phyloP scores from a whole-genome alignment of 2,888 invertebrate species.

The Clivina fossor region DNA sequence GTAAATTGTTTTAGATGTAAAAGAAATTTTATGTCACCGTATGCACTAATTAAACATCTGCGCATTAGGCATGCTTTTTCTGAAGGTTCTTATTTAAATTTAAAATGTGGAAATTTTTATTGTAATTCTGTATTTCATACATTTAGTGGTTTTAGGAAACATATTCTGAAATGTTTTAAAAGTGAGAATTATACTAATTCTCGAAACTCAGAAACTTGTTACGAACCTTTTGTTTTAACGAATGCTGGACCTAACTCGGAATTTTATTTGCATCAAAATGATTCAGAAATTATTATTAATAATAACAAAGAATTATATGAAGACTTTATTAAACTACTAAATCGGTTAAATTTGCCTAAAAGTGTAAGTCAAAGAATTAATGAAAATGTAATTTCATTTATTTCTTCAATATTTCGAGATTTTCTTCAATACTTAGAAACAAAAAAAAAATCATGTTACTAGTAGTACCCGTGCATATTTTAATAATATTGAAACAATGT shows the following conservation, averaged over 20 bases:
- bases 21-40: not conserved
- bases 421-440: not conserved
- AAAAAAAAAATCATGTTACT: no score
- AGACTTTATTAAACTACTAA: not conserved
- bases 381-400: not conserved
- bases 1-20: not conserved
- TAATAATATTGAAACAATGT: not conserved
- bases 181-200: no score
- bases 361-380: not conserved
- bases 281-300: not conserved
- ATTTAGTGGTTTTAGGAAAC: slow-evolving; percentile 7
- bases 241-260: not conserved
- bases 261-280: not conserved
- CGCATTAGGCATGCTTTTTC: not conserved
- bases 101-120: not conserved
- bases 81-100: slow-evolving; percentile 1
- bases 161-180: slow-evolving; percentile 8
- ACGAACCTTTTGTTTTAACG: not conserved
- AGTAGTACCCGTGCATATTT: no score
- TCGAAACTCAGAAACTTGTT: no score
- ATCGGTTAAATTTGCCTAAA: not conserved
- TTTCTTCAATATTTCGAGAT: not conserved
- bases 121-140: not conserved
- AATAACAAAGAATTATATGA: not conserved
- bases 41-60: slow-evolving; percentile 1